Conservation (phyloP, 2,797 vertebrate species). For the Mallotus villosus region DNA sequence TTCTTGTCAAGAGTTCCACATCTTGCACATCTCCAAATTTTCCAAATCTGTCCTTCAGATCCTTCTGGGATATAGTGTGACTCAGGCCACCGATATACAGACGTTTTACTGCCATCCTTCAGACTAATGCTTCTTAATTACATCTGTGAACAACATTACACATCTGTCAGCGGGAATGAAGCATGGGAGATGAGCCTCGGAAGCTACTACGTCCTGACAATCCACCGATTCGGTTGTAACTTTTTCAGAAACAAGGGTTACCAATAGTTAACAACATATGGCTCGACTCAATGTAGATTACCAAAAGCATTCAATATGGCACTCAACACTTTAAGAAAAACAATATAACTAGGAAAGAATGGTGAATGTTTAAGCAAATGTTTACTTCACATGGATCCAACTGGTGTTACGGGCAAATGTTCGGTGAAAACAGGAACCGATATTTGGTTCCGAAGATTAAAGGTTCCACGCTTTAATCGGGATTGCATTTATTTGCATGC, state of each 20-base stretch:
- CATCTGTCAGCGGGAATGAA: background rate
- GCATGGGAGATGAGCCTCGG: background rate
- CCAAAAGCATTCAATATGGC: background rate
- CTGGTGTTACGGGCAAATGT: constrained; percentile 40
- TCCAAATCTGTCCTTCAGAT: constrained; percentile 86
- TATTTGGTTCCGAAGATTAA: constrained; percentile 19
- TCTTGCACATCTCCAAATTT: constrained; percentile 88
- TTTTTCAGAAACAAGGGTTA: background rate
- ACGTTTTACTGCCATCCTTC: constrained; percentile 68
- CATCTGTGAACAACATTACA: background rate
- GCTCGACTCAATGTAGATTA: background rate
- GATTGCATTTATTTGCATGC: background rate
- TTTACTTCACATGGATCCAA: constrained; percentile 67
- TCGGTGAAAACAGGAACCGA: background rate
- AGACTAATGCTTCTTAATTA: no score
- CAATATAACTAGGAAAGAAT: no score
- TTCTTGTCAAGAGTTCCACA: constrained; percentile 86
- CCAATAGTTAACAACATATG: background rate
- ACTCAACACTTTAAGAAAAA: background rate
- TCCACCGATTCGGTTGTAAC: no score
- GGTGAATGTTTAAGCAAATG: background rate
- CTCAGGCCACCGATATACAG: constrained; percentile 89
- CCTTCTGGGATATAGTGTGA: constrained; percentile 79
- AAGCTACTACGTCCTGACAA: no score
- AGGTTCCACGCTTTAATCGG: constrained; percentile 33